These are phyloP conservation scores for Nezara viridula DNA, from an alignment of 2,888 invertebrate genomes.

Conservation along the genomic window DNA sequence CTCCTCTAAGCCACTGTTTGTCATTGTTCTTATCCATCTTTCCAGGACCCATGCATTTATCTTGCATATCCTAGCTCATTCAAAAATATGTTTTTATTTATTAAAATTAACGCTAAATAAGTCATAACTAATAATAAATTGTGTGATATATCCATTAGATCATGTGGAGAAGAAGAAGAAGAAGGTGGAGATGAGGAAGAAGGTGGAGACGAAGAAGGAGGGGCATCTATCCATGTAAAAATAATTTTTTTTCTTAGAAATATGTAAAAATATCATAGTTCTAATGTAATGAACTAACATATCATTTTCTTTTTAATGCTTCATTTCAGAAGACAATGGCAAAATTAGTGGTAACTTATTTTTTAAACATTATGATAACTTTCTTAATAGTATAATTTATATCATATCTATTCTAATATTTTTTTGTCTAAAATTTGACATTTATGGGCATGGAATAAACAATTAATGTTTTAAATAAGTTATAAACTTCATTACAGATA, in stretches of 20 bases:
- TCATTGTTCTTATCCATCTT: too few species aligned
- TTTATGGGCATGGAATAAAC: background rate
- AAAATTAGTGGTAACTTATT: slow-evolving; percentile 72
- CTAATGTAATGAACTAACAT: background rate
- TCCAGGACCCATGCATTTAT: too few species aligned
- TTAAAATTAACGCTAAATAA: background rate
- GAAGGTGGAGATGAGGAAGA: slow-evolving; percentile 91
- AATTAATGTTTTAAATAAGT: background rate
- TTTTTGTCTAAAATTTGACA: background rate
- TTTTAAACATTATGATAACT: background rate
- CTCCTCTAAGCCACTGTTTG: too few species aligned
- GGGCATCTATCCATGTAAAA: slow-evolving; percentile 93
- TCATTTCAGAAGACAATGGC: slow-evolving; percentile 70
- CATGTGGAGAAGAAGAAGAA: slow-evolving; percentile 97
- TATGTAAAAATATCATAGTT: background rate
- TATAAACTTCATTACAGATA: too few species aligned
- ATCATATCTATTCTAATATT: background rate
- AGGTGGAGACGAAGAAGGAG: slow-evolving; percentile 78
- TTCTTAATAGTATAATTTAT: background rate
- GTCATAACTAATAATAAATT: background rate
- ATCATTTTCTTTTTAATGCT: slow-evolving; percentile 14
- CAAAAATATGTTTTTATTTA: background rate
- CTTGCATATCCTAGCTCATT: too few species aligned
- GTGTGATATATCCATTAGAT: slow-evolving; percentile 71
- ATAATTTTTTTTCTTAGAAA: background rate